Conservation (phyloP, 2,888 invertebrate genomes). For the Sisyra nigra region DNA sequence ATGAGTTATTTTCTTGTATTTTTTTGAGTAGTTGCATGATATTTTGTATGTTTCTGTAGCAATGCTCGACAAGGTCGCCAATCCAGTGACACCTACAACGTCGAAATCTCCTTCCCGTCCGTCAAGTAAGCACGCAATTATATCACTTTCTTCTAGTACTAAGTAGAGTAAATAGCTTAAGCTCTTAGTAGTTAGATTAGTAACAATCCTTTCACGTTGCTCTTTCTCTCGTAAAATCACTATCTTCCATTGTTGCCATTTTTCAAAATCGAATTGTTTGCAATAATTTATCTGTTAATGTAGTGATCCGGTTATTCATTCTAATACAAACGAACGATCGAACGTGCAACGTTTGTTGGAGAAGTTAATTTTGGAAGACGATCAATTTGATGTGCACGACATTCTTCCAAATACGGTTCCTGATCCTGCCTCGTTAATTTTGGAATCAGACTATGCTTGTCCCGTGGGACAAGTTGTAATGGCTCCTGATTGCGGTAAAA, state of each 20-base stretch:
- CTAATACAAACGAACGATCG: constrained; percentile 74
- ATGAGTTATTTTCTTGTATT: not conserved
- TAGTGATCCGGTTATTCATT: constrained; percentile 80
- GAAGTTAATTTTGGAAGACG: constrained; percentile 81
- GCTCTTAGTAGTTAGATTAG: no score
- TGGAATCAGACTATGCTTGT: constrained; percentile 88
- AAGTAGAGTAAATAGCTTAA: not conserved
- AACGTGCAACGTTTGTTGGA: constrained; percentile 71
- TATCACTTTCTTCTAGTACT: not conserved
- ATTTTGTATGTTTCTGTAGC: constrained; percentile 35
- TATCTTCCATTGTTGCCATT: not conserved
- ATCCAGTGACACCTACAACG: constrained; percentile 78
- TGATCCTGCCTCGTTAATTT: constrained; percentile 71
- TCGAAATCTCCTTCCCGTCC: constrained; percentile 84
- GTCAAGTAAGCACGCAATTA: constrained; percentile 54
- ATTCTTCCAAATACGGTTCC: constrained; percentile 89
- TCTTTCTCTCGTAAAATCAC: not conserved
- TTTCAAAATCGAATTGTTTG: not conserved
- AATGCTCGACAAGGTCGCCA: constrained; percentile 66
- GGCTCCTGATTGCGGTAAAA: constrained; percentile 79
- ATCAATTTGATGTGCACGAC: constrained; percentile 84
- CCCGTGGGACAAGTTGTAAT: constrained; percentile 86
- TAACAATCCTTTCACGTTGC: no score
- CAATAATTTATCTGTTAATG: constrained; percentile 15
- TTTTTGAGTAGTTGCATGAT: constrained; percentile 2